Base-by-base conservation (phyloP, 2,113 vertebrate genomes). In the Grantiella picta region DNA sequence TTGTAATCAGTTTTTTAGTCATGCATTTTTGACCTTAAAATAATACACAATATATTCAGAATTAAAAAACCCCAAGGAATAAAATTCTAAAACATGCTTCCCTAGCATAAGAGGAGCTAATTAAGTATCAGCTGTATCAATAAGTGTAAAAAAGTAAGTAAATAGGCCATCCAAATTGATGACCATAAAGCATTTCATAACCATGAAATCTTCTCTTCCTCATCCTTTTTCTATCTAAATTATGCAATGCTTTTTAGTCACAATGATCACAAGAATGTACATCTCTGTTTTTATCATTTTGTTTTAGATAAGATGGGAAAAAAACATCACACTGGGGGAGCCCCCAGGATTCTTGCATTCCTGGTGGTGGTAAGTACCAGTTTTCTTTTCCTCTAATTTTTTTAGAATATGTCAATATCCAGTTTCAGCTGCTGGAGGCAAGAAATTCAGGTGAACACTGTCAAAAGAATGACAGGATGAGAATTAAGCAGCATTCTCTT, bases 301-400 rank as follows among this genome's bases (percentile, higher is more conserved):
- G 15, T 97, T 98, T 94, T 97, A 99, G 99, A 99, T 99, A 98
- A 99, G 99, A 99, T 99, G 99, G 99, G 99, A 99, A 98, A 99
- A 99, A 98, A 99, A 99, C 97, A 99, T 99, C 98, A 99, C 99
- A 61, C 98, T 99, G 98, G 99, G 99, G 91, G 99, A 99, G 94
- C 99, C 99, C 93, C 99, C 99, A 54, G 99, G 99, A 98, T 99
- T 99, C 98, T 98, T 99, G 94, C 99, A 99, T 96, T 99, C 99
- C 83, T 99, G 99, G 99, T 99, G 99, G 99, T 99, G 99, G 99
- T 99, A 98, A 99, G 99, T 98, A 76, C 63, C 49, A 68, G 17
- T 80, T 89, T 82, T 78, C 7, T 95, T 94, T 89, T 76, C 25
- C 63, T 95, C n/a, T 28, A 56, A 72, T 75, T 95, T 85, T 75